These are phyloP conservation scores for Drosophila melanica DNA, from an alignment of 1,140 invertebrate genomes.

Conservation along the genomic window DNA sequence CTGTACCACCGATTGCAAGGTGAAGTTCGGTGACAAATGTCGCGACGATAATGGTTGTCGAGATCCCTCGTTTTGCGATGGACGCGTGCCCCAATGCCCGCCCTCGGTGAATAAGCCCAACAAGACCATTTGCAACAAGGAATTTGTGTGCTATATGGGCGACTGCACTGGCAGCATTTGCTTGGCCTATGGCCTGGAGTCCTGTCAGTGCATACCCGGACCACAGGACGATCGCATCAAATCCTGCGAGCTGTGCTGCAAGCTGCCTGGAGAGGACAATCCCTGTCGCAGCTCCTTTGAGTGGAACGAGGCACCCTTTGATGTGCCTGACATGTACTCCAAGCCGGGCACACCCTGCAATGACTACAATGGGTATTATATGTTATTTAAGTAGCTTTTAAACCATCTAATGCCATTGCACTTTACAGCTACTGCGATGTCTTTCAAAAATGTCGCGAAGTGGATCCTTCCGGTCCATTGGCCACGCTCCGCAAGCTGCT, in stretches of 20 bases:
- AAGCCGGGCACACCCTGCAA: slow-evolving; percentile 98
- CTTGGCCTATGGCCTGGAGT: slow-evolving; percentile 96
- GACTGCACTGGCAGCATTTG: slow-evolving; percentile 97
- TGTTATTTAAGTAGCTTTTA: background rate
- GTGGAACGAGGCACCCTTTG: slow-evolving; percentile 94
- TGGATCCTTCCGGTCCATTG: slow-evolving; percentile 97
- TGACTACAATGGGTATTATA: slow-evolving; percentile 94
- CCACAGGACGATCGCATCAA: slow-evolving; percentile 91
- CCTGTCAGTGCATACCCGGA: slow-evolving; percentile 95
- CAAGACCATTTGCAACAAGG: slow-evolving; percentile 96
- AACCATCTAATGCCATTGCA: background rate
- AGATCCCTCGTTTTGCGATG: slow-evolving; percentile 95
- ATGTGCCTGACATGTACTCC: slow-evolving; percentile 96
- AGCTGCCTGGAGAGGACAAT: slow-evolving; percentile 92
- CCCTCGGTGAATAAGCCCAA: slow-evolving; percentile 96
- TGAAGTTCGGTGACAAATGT: slow-evolving; percentile 94
- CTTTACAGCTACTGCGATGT: slow-evolving; percentile 95
- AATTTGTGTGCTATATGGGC: slow-evolving; percentile 97
- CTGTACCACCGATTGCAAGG: slow-evolving; percentile 94
- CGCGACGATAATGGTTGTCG: slow-evolving; percentile 97
- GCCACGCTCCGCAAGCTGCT: slow-evolving; percentile 94
- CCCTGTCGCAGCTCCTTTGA: slow-evolving; percentile 94
- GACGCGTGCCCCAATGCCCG: slow-evolving; percentile 92
- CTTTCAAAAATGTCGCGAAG: slow-evolving; percentile 98
- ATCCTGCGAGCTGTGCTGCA: slow-evolving; percentile 95